Conservation (phyloP, 2,888 invertebrate genomes). For the Marasmarcha lunaedactyla region DNA sequence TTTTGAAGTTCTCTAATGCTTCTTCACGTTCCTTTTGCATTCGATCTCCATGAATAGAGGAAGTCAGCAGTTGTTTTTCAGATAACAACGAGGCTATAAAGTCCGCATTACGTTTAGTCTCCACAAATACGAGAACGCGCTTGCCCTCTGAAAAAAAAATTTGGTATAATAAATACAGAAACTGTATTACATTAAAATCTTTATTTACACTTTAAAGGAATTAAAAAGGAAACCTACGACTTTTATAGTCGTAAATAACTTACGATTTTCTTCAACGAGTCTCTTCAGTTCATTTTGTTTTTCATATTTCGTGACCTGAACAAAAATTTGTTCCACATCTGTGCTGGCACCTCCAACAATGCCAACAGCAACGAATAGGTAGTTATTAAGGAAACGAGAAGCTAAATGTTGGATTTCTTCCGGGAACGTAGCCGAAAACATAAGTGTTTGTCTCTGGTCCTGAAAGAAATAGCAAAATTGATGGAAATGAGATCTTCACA, state of each 20-base stretch:
- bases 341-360: constrained; percentile 92
- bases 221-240: too few relatives aligned
- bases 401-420: constrained; percentile 94
- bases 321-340: constrained; percentile 87
- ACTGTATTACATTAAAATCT: too few relatives aligned
- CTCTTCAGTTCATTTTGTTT: constrained; percentile 82
- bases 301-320: constrained; percentile 76
- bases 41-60: constrained; percentile 98
- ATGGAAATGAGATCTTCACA: too few relatives aligned
- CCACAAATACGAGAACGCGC: constrained; percentile 88
- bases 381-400: constrained; percentile 78
- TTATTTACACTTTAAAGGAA: neutral
- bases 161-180: neutral
- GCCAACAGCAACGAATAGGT: constrained; percentile 92
- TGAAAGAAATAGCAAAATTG: constrained; percentile 27
- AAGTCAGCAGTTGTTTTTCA: constrained; percentile 85
- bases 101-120: constrained; percentile 90
- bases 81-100: constrained; percentile 87
- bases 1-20: constrained; percentile 90
- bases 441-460: constrained; percentile 92
- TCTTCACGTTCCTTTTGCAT: constrained; percentile 96
- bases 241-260: too few relatives aligned
- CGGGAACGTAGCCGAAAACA: constrained; percentile 99
- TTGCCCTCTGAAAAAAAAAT: constrained; percentile 32
- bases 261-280: constrained; percentile 71